phyloP scores from a whole-genome alignment of 2,113 vertebrate species.

The Nymphicus hollandicus region DNA sequence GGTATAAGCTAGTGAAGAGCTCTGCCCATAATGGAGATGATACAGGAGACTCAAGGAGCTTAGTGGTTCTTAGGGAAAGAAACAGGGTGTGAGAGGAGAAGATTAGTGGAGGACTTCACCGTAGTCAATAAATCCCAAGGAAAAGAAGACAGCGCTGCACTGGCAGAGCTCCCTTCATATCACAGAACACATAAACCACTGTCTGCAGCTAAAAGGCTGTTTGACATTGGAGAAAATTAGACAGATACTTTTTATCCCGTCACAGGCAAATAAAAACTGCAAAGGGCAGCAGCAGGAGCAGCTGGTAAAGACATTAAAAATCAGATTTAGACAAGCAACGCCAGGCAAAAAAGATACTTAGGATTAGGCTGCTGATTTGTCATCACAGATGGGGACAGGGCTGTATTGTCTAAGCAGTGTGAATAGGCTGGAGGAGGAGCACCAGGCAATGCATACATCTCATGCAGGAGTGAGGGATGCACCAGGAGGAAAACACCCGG shows the following conservation, averaged over 20 bases:
- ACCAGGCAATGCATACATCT: rapidly evolving
- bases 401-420: neutral
- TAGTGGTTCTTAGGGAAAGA: constrained; percentile 23
- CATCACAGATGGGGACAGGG: neutral
- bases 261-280: neutral
- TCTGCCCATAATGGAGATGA: constrained; percentile 2
- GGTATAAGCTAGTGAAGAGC: neutral
- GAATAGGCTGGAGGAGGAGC: neutral
- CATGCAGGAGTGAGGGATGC: neutral
- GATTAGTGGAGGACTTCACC: constrained; percentile 29
- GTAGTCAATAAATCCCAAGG: constrained; percentile 23
- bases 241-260: neutral
- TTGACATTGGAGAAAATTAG: neutral
- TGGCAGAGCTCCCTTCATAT: neutral
- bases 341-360: neutral
- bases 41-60: constrained; percentile 14
- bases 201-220: neutral
- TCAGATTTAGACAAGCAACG: constrained; percentile 8
- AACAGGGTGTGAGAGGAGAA: constrained; percentile 12
- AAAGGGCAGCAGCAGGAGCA: constrained; percentile 35
- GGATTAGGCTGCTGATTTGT: constrained; percentile 43
- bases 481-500: neutral
- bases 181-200: neutral
- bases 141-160: neutral
- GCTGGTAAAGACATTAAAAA: constrained; percentile 42